Percentiles rank a stretch among this genome's conserved stretches.
These are phyloP conservation scores for Osmerus mordax DNA, from an alignment of 2,113 vertebrate species.

Conservation along the genomic window DNA sequence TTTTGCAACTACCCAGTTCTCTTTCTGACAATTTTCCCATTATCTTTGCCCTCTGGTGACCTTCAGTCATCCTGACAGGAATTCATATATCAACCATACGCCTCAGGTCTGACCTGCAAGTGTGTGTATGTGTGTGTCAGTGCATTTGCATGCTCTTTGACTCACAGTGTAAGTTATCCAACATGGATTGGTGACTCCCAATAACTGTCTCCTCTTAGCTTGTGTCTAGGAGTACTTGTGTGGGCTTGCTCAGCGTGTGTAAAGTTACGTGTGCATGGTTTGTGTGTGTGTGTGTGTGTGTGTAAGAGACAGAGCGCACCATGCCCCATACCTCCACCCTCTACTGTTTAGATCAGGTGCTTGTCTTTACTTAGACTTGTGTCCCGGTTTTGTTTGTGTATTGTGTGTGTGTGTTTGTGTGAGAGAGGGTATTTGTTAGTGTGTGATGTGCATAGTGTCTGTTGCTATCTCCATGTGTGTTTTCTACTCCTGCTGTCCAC, in stretches of 20 bases:
- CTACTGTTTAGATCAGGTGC: constrained; percentile 50
- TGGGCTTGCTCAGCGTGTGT: constrained; percentile 6
- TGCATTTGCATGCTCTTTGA: constrained; percentile 19
- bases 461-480: neutral
- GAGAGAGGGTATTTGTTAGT: neutral
- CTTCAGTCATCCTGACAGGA: neutral
- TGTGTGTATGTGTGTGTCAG: neutral
- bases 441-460: neutral
- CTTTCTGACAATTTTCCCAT: neutral
- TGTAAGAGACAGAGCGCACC: neutral
- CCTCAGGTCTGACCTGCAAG: constrained; percentile 1
- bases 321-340: constrained; percentile 7
- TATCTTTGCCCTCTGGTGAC: neutral
- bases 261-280: neutral
- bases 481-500: neutral
- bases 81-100: neutral
- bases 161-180: constrained; percentile 23
- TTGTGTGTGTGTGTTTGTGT: constrained; percentile 22
- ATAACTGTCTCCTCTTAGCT: constrained; percentile 21
- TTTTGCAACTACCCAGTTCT: no score
- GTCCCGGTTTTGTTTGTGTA: constrained; percentile 11
- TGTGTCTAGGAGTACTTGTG: neutral
- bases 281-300: constrained; percentile 11
- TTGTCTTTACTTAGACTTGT: constrained; percentile 58
- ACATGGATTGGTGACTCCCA: constrained; percentile 29